Conservation (phyloP, 2,113 vertebrate genomes). For the Mesoclemmys tuberculata region DNA sequence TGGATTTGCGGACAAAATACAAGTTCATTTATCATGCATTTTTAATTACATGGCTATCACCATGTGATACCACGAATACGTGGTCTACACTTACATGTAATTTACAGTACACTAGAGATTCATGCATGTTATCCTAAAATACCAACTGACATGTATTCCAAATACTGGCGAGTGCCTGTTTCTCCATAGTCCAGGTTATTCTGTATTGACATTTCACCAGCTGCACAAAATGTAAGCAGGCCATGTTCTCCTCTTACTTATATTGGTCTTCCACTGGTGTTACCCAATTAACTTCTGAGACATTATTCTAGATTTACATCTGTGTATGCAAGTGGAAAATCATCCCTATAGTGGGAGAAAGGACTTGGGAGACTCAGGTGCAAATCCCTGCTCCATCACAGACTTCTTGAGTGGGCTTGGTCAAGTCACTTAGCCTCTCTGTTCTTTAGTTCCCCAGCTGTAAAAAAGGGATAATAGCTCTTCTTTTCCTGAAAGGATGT, state of each 20-base stretch:
- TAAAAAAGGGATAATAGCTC: background rate
- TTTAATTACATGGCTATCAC: no score
- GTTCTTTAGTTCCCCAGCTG: background rate
- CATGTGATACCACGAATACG: no score
- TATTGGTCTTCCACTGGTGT: background rate
- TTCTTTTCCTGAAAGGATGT: background rate
- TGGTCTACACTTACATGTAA: background rate
- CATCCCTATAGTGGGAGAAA: background rate
- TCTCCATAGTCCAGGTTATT: background rate
- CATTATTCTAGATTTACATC: background rate
- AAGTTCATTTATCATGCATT: background rate
- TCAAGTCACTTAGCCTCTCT: background rate
- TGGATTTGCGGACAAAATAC: background rate
- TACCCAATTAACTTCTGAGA: background rate
- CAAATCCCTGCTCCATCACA: background rate
- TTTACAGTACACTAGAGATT: background rate
- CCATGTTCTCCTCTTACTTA: background rate
- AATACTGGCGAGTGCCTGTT: background rate
- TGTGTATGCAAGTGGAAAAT: background rate
- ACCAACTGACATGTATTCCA: background rate
- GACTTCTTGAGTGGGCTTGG: background rate
- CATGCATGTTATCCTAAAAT: background rate
- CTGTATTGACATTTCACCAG: background rate
- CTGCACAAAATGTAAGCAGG: background rate
- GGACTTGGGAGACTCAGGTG: background rate